phyloP scores from a whole-genome alignment of 2,797 vertebrate species.

The Ispidina picta region DNA sequence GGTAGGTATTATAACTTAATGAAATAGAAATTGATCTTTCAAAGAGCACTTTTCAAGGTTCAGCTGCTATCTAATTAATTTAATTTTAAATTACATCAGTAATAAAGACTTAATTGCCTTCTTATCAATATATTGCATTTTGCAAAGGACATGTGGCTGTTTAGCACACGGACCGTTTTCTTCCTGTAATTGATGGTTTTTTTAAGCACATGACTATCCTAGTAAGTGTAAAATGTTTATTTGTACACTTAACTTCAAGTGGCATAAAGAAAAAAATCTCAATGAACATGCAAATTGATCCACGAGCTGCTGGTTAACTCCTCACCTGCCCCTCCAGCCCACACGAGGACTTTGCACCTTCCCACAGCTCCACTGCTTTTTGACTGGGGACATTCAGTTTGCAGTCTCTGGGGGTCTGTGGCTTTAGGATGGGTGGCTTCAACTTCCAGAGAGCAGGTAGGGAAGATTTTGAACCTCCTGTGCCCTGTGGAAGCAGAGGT shows the following conservation, averaged over 20 bases:
- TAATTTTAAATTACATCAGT: constrained; percentile 74
- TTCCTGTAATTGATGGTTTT: constrained; percentile 59
- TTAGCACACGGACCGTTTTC: constrained; percentile 22
- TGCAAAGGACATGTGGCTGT: constrained; percentile 48
- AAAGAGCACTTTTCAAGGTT: constrained; percentile 69
- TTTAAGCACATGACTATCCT: constrained; percentile 48
- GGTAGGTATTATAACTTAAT: constrained; percentile 65
- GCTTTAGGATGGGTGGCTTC: background rate
- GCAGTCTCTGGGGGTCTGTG: background rate
- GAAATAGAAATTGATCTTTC: constrained; percentile 70
- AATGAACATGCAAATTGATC: constrained; percentile 56
- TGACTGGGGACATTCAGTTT: background rate
- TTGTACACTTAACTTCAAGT: constrained; percentile 66
- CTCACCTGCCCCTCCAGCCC: constrained; percentile 19
- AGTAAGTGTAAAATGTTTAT: constrained; percentile 67
- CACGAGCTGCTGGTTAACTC: constrained; percentile 53
- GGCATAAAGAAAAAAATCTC: constrained; percentile 29
- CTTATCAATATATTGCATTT: constrained; percentile 73
- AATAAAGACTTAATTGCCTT: constrained; percentile 74
- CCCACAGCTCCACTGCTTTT: background rate
- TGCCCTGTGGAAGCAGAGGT: background rate
- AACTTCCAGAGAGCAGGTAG: fast-evolving
- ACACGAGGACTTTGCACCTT: background rate
- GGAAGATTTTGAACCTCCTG: background rate
- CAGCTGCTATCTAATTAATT: constrained; percentile 71